A percentile compares a stretch with the other conserved stretches of the same genome.
Conservation (phyloP, 2,888 invertebrate species). For the Herminia tarsipennalis region DNA sequence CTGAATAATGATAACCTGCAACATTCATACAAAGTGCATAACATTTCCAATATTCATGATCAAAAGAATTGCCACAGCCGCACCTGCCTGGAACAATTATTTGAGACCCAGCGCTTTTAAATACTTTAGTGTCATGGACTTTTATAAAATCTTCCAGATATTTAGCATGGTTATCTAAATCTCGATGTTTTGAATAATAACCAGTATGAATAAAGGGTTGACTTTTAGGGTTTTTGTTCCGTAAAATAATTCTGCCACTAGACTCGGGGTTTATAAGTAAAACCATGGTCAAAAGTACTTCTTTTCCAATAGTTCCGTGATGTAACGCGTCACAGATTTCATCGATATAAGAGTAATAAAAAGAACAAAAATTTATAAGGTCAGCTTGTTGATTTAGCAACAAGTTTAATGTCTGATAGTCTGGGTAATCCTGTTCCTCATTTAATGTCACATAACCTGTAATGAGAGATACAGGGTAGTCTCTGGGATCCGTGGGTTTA, state of each 20-base stretch:
- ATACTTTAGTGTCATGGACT: not conserved
- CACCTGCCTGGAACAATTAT: not conserved
- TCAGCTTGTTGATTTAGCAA: not conserved
- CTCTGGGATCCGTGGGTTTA: not conserved
- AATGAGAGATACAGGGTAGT: not conserved
- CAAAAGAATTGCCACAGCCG: not conserved
- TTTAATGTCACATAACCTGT: conserved; percentile 1
- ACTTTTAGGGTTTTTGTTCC: not conserved
- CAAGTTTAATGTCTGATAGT: conserved; percentile 1
- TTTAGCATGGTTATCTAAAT: not conserved
- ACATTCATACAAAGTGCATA: not conserved
- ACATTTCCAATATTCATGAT: conserved; percentile 2
- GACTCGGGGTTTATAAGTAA: not conserved
- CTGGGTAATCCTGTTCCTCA: not conserved
- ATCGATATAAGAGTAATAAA: not conserved
- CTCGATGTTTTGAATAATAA: not conserved
- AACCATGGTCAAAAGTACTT: not conserved
- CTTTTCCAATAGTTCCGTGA: not conserved
- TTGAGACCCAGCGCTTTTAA: not conserved
- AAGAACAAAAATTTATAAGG: not conserved
- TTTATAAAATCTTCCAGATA: not conserved
- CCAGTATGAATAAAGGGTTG: not conserved
- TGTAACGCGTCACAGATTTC: not conserved
- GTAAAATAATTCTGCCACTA: not conserved
- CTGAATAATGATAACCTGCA: not conserved